These are phyloP conservation scores for Aphidius colemani DNA, from an alignment of 2,888 invertebrate species.

Conservation along the genomic window DNA sequence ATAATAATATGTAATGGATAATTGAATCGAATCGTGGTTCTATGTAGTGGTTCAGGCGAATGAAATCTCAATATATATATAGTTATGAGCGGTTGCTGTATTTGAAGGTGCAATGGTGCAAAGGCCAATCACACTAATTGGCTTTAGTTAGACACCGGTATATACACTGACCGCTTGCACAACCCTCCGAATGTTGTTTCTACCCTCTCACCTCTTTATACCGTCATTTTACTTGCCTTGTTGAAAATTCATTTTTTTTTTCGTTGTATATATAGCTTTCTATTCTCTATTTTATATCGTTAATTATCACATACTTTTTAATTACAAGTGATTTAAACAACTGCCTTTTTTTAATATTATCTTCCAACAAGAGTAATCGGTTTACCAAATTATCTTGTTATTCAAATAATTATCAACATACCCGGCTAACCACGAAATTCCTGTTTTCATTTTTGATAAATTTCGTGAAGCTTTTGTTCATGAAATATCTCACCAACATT, in stretches of 20 bases:
- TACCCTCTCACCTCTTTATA: slow-evolving; percentile 22
- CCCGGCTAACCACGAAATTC: no score
- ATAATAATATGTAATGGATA: neutral
- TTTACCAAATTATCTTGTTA: no score
- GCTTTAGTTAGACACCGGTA: slow-evolving; percentile 36
- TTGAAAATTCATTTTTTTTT: neutral
- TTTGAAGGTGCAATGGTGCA: slow-evolving; percentile 41
- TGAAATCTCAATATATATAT: neutral
- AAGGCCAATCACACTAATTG: slow-evolving; percentile 43
- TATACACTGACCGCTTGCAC: slow-evolving; percentile 18
- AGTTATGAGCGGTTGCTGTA: slow-evolving; percentile 24
- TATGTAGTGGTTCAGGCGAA: neutral
- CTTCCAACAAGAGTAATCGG: no score
- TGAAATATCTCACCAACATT: no score
- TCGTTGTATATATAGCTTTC: neutral
- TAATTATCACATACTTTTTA: neutral
- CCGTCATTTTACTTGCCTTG: slow-evolving; percentile 6
- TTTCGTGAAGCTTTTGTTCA: no score
- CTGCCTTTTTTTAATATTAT: no score
- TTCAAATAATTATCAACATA: no score
- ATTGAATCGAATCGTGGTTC: slow-evolving; percentile 1
- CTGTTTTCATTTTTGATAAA: no score
- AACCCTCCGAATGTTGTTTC: slow-evolving; percentile 11
- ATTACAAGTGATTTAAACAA: no score
- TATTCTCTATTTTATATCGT: neutral